Evolutionary conservation across 2,113 vertebrate genomes (phyloP).

Genomic region (Daphoenositta chrysoptera): DNA sequence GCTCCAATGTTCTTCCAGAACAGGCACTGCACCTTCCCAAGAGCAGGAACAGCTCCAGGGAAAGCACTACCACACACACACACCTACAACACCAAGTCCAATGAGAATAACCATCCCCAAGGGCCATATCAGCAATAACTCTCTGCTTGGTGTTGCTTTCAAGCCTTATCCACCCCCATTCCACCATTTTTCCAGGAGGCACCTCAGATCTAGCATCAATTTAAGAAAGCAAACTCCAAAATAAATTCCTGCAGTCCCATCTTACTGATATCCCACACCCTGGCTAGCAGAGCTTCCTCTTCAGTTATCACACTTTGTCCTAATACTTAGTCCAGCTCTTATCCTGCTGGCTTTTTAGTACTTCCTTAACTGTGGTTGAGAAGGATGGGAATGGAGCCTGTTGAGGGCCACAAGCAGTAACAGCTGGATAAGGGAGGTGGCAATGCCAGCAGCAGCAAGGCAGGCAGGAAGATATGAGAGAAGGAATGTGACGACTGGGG

Average conservation of each 20-base stretch:
- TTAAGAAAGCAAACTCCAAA: background rate
- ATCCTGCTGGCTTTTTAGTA: background rate
- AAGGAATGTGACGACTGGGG: background rate
- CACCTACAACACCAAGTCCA: no score
- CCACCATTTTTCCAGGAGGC: background rate
- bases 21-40: background rate
- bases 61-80: background rate
- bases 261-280: background rate
- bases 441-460: background rate
- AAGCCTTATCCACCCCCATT: background rate
- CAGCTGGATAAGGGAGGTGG: background rate
- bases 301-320: background rate
- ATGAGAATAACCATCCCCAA: background rate
- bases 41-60: background rate
- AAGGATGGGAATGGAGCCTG: background rate
- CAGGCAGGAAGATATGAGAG: background rate
- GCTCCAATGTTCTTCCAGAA: background rate
- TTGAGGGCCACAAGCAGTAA: background rate
- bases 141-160: background rate
- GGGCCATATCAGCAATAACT: background rate
- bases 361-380: background rate
- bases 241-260: background rate
- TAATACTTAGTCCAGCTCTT: background rate
- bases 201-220: background rate
- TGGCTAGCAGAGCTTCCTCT: background rate